phyloP scores from a whole-genome alignment of 2,113 vertebrate genomes.

The Haemorhous mexicanus region DNA sequence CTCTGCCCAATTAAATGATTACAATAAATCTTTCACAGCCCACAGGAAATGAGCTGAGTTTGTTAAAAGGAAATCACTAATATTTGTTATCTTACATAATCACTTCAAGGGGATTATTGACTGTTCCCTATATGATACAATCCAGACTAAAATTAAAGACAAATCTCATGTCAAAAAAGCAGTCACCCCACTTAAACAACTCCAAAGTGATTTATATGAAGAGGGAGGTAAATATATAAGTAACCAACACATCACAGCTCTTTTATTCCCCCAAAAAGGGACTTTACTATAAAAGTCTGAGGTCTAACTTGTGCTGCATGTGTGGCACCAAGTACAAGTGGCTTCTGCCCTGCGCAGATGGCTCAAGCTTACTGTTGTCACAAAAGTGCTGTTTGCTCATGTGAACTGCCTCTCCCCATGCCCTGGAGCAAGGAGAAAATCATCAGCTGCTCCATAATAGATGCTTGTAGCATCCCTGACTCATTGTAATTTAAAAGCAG shows the following conservation, averaged over 20 bases:
- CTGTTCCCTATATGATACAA: not conserved
- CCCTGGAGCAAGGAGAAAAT: not conserved
- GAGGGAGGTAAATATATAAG: not conserved
- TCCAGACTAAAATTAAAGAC: not conserved
- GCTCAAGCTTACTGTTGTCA: not conserved
- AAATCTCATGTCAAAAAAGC: not conserved
- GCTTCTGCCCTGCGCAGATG: not conserved
- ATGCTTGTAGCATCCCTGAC: not conserved
- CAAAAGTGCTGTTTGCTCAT: not conserved
- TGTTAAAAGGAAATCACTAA: conserved; percentile 7
- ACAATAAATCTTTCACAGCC: not conserved
- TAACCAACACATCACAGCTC: not conserved
- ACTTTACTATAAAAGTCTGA: not conserved
- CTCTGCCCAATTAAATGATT: not conserved
- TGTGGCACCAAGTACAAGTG: not conserved
- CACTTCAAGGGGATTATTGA: not conserved
- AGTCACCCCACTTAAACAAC: not conserved
- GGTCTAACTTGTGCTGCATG: not conserved
- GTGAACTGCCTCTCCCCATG: not conserved
- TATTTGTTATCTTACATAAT: conserved; percentile 8
- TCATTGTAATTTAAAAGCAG: conserved; percentile 19
- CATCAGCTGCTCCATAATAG: conserved; percentile 5
- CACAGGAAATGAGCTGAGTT: conserved; percentile 8
- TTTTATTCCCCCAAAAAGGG: not conserved
- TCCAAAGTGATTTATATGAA: not conserved